Percentiles rank a stretch among this genome's conserved stretches.
Evolutionary conservation across 1,140 invertebrate species (phyloP).

Genomic region (Patella vulgata): DNA sequence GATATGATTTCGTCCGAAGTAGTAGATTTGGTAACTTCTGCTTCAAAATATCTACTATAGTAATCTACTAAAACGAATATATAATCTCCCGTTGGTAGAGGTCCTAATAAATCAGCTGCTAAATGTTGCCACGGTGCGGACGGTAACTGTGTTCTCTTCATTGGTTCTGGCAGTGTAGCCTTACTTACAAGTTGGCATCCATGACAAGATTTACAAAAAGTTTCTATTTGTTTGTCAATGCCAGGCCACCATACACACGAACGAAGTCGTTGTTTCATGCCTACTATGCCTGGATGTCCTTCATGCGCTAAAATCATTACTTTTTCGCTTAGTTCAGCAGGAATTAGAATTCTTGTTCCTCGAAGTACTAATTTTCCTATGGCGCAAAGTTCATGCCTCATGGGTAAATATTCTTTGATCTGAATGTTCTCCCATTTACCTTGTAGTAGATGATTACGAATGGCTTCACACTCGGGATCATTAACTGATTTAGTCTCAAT

Average conservation of each 20-base stretch:
- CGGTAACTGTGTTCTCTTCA: slow-evolving; percentile 17
- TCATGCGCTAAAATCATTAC: slow-evolving; percentile 30
- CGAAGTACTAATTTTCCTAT: slow-evolving; percentile 33
- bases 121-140: slow-evolving; percentile 31
- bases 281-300: slow-evolving; percentile 29
- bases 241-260: slow-evolving; percentile 39
- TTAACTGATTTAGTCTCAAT: slow-evolving; percentile 14
- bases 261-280: slow-evolving; percentile 24
- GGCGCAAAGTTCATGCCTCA: slow-evolving; percentile 26
- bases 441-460: slow-evolving; percentile 9
- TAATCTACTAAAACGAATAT: slow-evolving; percentile 36
- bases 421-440: slow-evolving; percentile 2
- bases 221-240: slow-evolving; percentile 32
- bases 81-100: slow-evolving; percentile 24
- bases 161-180: slow-evolving; percentile 13
- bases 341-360: slow-evolving; percentile 27
- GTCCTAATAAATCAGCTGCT: slow-evolving; percentile 26
- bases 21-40: slow-evolving; percentile 16
- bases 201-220: slow-evolving; percentile 18
- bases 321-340: slow-evolving; percentile 7
- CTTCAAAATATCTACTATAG: slow-evolving; percentile 29
- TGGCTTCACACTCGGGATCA: slow-evolving; percentile 14
- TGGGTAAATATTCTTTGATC: slow-evolving; percentile 15
- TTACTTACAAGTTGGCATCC: slow-evolving; percentile 27
- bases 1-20: slow-evolving; percentile 20